phyloP scores from a whole-genome alignment of 1,140 invertebrate species.

The Papilio machaon region DNA sequence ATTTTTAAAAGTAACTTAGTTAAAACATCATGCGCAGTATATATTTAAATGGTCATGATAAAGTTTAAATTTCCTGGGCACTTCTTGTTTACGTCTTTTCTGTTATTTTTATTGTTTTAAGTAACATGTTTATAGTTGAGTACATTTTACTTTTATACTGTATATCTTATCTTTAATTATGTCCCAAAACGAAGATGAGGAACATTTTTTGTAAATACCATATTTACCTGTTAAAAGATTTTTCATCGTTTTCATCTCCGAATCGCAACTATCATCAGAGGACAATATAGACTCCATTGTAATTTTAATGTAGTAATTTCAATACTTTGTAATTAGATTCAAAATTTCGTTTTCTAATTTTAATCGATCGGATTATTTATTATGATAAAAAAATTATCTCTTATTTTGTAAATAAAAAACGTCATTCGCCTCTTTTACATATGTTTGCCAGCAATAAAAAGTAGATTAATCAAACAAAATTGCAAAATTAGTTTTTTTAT shows the following conservation, averaged over 20 bases:
- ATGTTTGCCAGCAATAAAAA: neutral
- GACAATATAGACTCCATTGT: slow-evolving; percentile 58
- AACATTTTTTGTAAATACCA: neutral
- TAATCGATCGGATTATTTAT: neutral
- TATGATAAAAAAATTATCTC: slow-evolving; percentile 11
- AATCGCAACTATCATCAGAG: slow-evolving; percentile 66
- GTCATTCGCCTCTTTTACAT: neutral
- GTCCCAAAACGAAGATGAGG: neutral
- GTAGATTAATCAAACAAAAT: neutral
- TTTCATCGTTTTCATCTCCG: slow-evolving; percentile 63
- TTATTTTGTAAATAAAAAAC: slow-evolving; percentile 38
- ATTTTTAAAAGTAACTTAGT: neutral
- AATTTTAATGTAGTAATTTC: neutral
- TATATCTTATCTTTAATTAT: neutral
- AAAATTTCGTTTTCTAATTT: neutral
- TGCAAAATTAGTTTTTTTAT: neutral
- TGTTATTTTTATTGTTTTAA: too few relatives aligned
- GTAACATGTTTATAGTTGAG: too few relatives aligned
- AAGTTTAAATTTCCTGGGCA: too few relatives aligned
- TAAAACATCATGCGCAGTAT: neutral
- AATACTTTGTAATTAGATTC: neutral
- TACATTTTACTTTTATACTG: neutral
- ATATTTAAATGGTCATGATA: too few relatives aligned
- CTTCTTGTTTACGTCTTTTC: too few relatives aligned
- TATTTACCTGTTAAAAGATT: slow-evolving; percentile 44